Percentiles rank a stretch among this genome's conserved stretches.
Evolutionary conservation across 2,888 invertebrate genomes (phyloP).

Genomic region (Stramonita haemastoma): DNA sequence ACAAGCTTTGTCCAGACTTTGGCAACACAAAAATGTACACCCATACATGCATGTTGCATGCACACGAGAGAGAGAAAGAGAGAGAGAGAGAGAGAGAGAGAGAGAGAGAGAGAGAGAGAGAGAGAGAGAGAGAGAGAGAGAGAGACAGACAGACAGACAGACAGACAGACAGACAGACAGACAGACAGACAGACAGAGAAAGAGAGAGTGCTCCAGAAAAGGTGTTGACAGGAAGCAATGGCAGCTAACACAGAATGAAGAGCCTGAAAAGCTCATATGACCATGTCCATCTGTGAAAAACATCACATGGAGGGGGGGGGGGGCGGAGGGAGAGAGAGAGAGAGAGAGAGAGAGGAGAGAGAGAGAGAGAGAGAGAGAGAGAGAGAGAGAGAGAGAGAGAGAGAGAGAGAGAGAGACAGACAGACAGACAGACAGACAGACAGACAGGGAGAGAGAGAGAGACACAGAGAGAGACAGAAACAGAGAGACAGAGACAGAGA

Average conservation of each 20-base stretch:
- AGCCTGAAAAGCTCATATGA: not conserved
- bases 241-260: not conserved
- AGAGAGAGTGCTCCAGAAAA: not conserved
- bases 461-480: not conserved
- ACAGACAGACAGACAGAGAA: not conserved
- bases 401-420: not conserved
- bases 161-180: not conserved
- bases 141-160: not conserved
- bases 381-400: not conserved
- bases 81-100: conserved; percentile 6
- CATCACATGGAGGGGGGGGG: not conserved
- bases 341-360: not conserved
- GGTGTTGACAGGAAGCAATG: not conserved
- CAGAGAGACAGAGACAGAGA: too few relatives aligned
- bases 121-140: not conserved
- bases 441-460: not conserved
- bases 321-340: not conserved
- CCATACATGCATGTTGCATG: not conserved
- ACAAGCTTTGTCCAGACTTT: not conserved
- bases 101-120: not conserved
- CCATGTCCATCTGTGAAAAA: too few relatives aligned
- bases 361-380: not conserved
- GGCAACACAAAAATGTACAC: not conserved
- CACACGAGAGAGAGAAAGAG: not conserved
- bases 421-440: not conserved